phyloP scores from a whole-genome alignment of 2,113 vertebrate genomes.

The Piaya cayana region DNA sequence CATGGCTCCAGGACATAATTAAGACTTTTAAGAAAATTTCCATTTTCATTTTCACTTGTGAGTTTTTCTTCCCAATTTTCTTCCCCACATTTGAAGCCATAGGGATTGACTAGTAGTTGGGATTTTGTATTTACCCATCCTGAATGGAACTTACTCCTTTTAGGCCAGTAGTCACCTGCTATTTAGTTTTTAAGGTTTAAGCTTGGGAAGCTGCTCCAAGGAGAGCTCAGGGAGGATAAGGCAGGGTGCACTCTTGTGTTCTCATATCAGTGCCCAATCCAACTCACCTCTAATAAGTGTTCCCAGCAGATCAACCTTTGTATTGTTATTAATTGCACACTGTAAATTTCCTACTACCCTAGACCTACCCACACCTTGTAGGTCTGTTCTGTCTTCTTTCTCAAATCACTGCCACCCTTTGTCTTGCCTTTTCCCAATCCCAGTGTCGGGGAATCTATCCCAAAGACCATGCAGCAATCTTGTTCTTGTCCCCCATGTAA shows the following conservation, averaged over 20 bases:
- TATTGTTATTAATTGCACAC: neutral
- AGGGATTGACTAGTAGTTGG: neutral
- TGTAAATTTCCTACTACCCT: neutral
- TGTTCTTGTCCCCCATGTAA: neutral
- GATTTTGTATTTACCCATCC: neutral
- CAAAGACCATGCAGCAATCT: neutral
- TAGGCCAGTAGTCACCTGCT: neutral
- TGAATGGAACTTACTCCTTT: neutral
- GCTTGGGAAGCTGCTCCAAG: neutral
- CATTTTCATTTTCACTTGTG: neutral
- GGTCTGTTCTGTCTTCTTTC: neutral
- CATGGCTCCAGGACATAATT: neutral
- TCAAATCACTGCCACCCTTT: neutral
- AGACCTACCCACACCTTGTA: neutral
- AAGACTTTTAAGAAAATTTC: neutral
- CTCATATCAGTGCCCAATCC: rapidly evolving
- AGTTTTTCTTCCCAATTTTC: neutral
- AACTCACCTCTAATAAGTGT: neutral
- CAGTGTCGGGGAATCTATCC: neutral
- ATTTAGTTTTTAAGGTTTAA: neutral
- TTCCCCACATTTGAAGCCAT: neutral
- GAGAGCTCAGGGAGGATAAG: neutral
- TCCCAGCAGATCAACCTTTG: neutral
- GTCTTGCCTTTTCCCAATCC: neutral
- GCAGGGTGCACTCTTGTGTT: neutral